Evolutionary conservation across 2,113 vertebrate species (phyloP).

Genomic region (Perca flavescens): DNA sequence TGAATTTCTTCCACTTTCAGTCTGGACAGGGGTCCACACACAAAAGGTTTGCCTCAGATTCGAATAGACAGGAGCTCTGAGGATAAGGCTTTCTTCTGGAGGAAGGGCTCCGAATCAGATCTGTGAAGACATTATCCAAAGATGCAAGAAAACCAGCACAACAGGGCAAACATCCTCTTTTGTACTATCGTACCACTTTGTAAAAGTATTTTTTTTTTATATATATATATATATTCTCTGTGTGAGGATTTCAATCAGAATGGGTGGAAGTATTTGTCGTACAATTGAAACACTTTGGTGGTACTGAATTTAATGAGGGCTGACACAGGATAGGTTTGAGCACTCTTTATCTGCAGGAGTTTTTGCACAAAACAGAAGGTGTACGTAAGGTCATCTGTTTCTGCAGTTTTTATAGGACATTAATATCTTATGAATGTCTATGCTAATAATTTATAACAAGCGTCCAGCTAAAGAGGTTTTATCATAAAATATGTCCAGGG

Average conservation of each 20-base stretch:
- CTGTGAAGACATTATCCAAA: conserved; percentile 81
- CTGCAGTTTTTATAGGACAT: conserved; percentile 38
- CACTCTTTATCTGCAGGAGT: neutral
- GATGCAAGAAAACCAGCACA: conserved; percentile 4
- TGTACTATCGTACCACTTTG: conserved; percentile 22
- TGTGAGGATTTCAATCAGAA: conserved; percentile 42
- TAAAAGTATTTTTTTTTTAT: conserved; percentile 28
- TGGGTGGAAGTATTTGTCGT: conserved; percentile 44
- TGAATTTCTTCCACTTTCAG: conserved; percentile 70
- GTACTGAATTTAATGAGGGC: conserved; percentile 44
- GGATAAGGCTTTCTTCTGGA: conserved; percentile 87
- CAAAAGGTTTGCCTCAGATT: conserved; percentile 90
- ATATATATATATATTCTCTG: neutral
- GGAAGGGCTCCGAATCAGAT: conserved; percentile 88
- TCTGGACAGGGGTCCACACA: conserved; percentile 85
- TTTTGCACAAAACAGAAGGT: conserved; percentile 36
- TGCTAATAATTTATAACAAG: conserved; percentile 22
- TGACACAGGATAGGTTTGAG: neutral
- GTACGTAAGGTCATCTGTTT: neutral
- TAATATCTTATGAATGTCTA: conserved; percentile 17
- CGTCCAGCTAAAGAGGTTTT: neutral
- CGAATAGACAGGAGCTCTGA: conserved; percentile 87
- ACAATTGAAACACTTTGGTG: conserved; percentile 26
- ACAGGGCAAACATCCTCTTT: conserved; percentile 23
- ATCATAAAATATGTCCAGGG: conserved; percentile 11